phyloP scores from a whole-genome alignment of 2,888 invertebrate species.

The Nephrotoma appendiculata region DNA sequence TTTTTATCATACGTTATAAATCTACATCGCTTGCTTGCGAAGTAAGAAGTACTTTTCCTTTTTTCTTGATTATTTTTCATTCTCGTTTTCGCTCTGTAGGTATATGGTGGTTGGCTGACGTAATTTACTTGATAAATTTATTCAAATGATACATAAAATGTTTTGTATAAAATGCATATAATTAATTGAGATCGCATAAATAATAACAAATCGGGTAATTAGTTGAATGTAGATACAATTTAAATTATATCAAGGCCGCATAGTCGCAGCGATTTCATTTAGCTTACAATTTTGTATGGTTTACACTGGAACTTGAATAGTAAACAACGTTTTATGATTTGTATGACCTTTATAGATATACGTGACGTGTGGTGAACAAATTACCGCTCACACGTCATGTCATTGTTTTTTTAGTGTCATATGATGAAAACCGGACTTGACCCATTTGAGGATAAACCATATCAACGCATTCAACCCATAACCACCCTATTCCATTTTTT shows the following conservation, averaged over 20 bases:
- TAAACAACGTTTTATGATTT: neutral
- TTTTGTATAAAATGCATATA: neutral
- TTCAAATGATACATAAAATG: neutral
- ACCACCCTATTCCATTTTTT: neutral
- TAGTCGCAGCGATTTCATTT: neutral
- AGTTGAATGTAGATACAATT: neutral
- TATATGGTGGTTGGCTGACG: neutral
- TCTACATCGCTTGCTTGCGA: neutral
- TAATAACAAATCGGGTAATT: neutral
- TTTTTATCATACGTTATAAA: neutral
- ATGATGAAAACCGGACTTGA: neutral
- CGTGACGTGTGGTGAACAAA: neutral
- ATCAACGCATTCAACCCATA: neutral
- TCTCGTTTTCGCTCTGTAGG: no score
- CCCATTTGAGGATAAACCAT: neutral
- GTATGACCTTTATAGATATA: neutral
- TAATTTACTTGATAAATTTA: neutral
- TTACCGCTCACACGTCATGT: no score
- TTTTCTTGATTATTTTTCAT: no score
- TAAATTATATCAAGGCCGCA: neutral
- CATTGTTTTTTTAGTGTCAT: no score
- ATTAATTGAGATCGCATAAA: neutral
- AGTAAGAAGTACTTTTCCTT: no score
- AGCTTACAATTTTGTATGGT: neutral
- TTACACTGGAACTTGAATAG: neutral